phyloP scores from a whole-genome alignment of 2,113 vertebrate genomes.

The chimpanzee (Pan troglodytes) region DNA sequence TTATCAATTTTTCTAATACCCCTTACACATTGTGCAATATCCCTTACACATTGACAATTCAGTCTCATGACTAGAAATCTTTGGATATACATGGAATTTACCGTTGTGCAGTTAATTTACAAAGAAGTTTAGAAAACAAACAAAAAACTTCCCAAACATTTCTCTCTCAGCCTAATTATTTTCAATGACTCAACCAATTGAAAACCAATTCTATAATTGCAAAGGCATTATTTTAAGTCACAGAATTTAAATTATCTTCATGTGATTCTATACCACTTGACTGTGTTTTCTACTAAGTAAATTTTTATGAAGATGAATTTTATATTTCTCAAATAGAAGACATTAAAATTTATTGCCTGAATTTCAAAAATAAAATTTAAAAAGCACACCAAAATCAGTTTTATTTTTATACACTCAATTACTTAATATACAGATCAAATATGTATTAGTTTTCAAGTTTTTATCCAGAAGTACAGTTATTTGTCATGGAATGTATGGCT shows the following conservation, averaged over 20 bases:
- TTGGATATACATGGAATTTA: neutral
- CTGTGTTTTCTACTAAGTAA: neutral
- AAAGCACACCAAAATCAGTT: neutral
- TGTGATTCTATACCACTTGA: neutral
- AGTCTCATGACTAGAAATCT: neutral
- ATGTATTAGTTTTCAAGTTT: neutral
- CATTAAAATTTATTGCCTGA: neutral
- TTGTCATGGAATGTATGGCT: neutral
- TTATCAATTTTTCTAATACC: neutral
- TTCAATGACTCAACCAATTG: neutral
- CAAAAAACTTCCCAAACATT: neutral
- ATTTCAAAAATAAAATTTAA: slow-evolving; percentile 21
- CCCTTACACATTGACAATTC: neutral
- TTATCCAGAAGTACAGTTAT: neutral
- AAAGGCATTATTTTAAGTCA: neutral
- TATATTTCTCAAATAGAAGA: neutral
- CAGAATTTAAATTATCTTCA: slow-evolving; percentile 5
- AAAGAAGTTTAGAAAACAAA: neutral
- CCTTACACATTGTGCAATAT: neutral
- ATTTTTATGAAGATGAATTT: neutral
- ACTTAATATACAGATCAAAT: neutral
- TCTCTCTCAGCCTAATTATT: neutral
- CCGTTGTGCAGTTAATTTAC: neutral
- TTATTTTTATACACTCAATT: neutral
- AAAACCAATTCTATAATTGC: neutral